phyloP scores from a whole-genome alignment of 2,888 invertebrate genomes.

The Dusona sp. region DNA sequence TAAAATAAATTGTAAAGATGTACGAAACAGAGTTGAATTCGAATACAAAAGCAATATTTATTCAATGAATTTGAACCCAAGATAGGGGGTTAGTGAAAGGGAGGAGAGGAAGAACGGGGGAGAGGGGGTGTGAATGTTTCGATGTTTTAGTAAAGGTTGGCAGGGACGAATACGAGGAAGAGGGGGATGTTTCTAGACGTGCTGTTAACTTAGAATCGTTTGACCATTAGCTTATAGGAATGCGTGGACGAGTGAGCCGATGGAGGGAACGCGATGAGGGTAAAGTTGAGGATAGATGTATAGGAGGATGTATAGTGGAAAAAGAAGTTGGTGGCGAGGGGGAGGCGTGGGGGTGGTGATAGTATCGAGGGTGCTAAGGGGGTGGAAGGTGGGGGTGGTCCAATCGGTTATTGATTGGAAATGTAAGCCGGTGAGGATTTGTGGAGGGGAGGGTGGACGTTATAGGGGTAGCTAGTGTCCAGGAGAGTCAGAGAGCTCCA shows the following conservation, averaged over 20 bases:
- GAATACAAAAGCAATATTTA: slow-evolving; percentile 16
- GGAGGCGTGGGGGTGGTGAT: slow-evolving; percentile 34
- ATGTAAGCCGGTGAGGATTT: slow-evolving; percentile 78
- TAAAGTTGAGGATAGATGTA: slow-evolving; percentile 47
- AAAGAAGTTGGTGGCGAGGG: slow-evolving; percentile 50
- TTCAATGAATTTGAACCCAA: slow-evolving; percentile 4
- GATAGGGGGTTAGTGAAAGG: not conserved
- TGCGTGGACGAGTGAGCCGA: slow-evolving; percentile 72
- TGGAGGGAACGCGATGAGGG: slow-evolving; percentile 57
- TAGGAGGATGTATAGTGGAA: slow-evolving; percentile 31
- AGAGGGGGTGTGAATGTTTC: slow-evolving; percentile 15
- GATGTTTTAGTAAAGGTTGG: slow-evolving; percentile 38
- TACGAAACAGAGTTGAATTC: slow-evolving; percentile 8
- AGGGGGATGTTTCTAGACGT: slow-evolving; percentile 68
- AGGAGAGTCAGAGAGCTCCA: slow-evolving; percentile 60
- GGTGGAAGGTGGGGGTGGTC: slow-evolving; percentile 75
- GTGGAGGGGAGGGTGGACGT: slow-evolving; percentile 67
- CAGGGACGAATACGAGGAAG: slow-evolving; percentile 20
- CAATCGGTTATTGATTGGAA: slow-evolving; percentile 85
- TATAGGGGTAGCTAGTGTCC: slow-evolving; percentile 64
- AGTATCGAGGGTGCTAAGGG: slow-evolving; percentile 70
- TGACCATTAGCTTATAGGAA: slow-evolving; percentile 77
- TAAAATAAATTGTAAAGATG: not conserved
- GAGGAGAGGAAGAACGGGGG: not conserved
- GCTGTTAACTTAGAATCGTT: slow-evolving; percentile 74